Evolutionary conservation across 1,140 invertebrate species (phyloP), one percentile per base, ranked within the genome.

Genomic region (Acromyrmex echinatior): DNA sequence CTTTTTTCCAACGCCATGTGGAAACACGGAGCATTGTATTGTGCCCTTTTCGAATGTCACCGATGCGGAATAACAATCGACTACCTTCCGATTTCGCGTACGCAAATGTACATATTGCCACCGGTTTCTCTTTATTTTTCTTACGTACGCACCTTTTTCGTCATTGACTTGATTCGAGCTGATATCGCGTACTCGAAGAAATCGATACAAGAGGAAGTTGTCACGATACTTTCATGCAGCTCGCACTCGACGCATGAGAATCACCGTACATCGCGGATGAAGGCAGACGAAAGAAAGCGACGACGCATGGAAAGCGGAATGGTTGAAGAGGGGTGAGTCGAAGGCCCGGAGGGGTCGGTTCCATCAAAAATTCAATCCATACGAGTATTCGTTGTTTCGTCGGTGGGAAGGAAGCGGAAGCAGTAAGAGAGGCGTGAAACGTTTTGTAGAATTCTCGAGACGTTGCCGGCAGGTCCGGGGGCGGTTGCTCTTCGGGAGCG

Each of bases 311-410:
- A 49, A 63, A 56, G 21, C n/a, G 77, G 31, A 35, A 58, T n/a
- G 28, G 65, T 45, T 25, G 80, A 51, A 25, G 70, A 58, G 80
- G 80, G n/a, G 45, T 74, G 35, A 21, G 79, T 45, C 9, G 70
- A n/a, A 51, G 68, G n/a, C 80, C 70, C 80, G 80, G 56, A 76
- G 70, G 56, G 28, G n/a, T 63, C 39, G 70, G 62, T 25, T 63
- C 77, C 86, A 92, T 92, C 86, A 92, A 92, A 92, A 92, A 92
- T 92, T 92, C 92, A 92, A 92, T 92, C 87, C 86, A 79, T 89
- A 85, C 85, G 89, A 87, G 87, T 76, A 62, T 78, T 87, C 78
- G 86, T 71, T 90, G 82, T 85, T 87, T 85, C 65, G 74, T 71
- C 56, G 12, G 65, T n/a, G 49, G 58, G 60, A 89, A 80, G 73